Conservation (phyloP, 2,113 vertebrate genomes). For the Chaetodon auriga region DNA sequence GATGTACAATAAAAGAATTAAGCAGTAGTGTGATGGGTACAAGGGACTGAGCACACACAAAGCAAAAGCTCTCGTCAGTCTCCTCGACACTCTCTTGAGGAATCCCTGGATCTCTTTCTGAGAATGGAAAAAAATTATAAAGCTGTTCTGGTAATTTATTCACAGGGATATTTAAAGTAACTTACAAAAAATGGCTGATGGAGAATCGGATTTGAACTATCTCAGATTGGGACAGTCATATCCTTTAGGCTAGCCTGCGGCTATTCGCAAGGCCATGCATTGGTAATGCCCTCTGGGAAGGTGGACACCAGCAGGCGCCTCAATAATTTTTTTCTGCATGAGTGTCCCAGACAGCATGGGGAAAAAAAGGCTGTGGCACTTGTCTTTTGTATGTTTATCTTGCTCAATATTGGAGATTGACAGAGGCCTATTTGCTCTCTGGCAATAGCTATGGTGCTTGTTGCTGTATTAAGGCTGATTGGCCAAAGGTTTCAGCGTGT, state of each 20-base stretch:
- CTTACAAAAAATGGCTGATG: slow-evolving; percentile 9
- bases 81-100: slow-evolving; percentile 11
- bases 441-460: slow-evolving; percentile 47
- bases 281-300: slow-evolving; percentile 46
- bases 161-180: slow-evolving; percentile 27
- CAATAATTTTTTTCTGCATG: slow-evolving; percentile 36
- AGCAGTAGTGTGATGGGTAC: background rate
- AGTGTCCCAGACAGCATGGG: slow-evolving; percentile 22
- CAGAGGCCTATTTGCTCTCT: slow-evolving; percentile 57
- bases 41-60: slow-evolving; percentile 3
- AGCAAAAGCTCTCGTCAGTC: background rate
- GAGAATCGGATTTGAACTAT: slow-evolving; percentile 31
- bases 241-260: slow-evolving; percentile 57
- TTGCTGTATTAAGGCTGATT: slow-evolving; percentile 63
- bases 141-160: slow-evolving; percentile 28
- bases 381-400: slow-evolving; percentile 45
- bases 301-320: slow-evolving; percentile 39
- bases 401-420: slow-evolving; percentile 55
- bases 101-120: slow-evolving; percentile 18
- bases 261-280: slow-evolving; percentile 35
- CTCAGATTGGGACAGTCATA: slow-evolving; percentile 45
- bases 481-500: slow-evolving; percentile 59
- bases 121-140: background rate
- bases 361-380: slow-evolving; percentile 17
- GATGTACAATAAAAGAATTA: background rate